Conservation (phyloP, 2,888 invertebrate species). For the Tenthredo distinguenda region DNA sequence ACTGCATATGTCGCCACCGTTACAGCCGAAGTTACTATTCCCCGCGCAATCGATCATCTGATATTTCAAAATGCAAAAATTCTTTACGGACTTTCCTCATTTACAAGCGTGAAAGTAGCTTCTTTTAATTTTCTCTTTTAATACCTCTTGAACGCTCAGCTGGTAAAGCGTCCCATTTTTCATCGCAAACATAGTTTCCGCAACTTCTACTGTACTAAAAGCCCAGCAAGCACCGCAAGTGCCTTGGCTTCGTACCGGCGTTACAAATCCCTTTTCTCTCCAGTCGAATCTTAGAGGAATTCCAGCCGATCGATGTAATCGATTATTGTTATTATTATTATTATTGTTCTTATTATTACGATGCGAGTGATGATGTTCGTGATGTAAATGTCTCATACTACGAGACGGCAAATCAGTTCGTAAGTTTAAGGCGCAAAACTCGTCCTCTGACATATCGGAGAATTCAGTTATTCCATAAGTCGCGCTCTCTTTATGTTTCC, state of each 20-base stretch:
- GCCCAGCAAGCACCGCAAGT: conserved; percentile 94
- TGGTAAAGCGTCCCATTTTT: conserved; percentile 81
- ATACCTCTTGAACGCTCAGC: conserved; percentile 87
- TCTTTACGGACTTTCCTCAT: background rate
- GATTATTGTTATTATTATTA: conserved; percentile 54
- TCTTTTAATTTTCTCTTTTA: background rate
- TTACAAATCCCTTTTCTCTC: conserved; percentile 84
- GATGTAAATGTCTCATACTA: conserved; percentile 61
- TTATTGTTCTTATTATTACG: conserved; percentile 55
- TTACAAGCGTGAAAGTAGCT: background rate
- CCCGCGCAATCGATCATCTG: conserved; percentile 91
- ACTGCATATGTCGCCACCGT: conserved; percentile 90
- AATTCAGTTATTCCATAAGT: conserved; percentile 82
- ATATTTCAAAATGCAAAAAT: conserved; percentile 57
- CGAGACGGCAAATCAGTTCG: conserved; percentile 67
- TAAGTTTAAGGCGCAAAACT: conserved; percentile 79
- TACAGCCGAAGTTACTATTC: conserved; percentile 86
- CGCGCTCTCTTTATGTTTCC: conserved; percentile 77
- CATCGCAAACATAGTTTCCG: conserved; percentile 89
- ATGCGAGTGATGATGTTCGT: conserved; percentile 65
- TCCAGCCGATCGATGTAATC: conserved; percentile 25
- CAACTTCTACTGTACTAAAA: conserved; percentile 87
- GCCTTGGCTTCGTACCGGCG: conserved; percentile 86
- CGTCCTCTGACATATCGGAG: conserved; percentile 82
- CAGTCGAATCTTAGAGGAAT: conserved; percentile 79